Conservation (phyloP, 1,140 invertebrate species). For the Trichomalopsis sarcophagae region DNA sequence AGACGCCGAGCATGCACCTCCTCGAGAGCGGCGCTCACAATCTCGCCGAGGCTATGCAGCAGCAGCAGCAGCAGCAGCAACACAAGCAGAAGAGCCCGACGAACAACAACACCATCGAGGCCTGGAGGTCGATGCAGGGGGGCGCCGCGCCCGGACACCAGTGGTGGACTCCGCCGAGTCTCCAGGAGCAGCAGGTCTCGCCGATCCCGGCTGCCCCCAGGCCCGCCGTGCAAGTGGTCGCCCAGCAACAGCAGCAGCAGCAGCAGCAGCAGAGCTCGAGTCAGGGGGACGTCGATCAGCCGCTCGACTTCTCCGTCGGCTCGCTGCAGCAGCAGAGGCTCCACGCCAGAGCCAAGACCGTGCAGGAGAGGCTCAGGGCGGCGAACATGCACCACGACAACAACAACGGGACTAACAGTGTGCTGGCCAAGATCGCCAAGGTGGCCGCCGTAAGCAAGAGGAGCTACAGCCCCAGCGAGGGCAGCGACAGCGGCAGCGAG, state of each 20-base stretch:
- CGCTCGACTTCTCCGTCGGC: conserved; percentile 72
- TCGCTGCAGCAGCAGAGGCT: conserved; percentile 69
- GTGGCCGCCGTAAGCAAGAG: conserved; percentile 61
- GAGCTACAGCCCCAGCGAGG: conserved; percentile 72
- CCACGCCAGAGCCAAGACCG: conserved; percentile 11
- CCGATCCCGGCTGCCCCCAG: background rate
- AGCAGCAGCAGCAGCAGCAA: conserved; percentile 61
- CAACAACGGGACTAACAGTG: conserved; percentile 66
- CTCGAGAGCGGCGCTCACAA: conserved; percentile 70
- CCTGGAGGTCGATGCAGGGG: conserved; percentile 70
- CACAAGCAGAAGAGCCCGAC: conserved; percentile 71
- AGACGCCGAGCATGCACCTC: conserved; percentile 73
- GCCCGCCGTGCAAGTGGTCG: conserved; percentile 35
- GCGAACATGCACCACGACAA: conserved; percentile 63
- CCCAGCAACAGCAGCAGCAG: conserved; percentile 39
- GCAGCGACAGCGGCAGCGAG: conserved; percentile 68
- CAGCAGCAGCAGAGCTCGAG: conserved; percentile 50
- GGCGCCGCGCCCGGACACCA: conserved; percentile 60
- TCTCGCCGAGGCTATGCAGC: conserved; percentile 61
- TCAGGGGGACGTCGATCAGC: conserved; percentile 69
- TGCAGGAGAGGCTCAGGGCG: conserved; percentile 27
- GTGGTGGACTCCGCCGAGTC: conserved; percentile 68
- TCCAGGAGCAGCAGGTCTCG: background rate
- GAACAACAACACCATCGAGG: conserved; percentile 73
- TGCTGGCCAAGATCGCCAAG: conserved; percentile 54